Base-by-base conservation (phyloP, 2,888 invertebrate species). In the Diaperis boleti region DNA sequence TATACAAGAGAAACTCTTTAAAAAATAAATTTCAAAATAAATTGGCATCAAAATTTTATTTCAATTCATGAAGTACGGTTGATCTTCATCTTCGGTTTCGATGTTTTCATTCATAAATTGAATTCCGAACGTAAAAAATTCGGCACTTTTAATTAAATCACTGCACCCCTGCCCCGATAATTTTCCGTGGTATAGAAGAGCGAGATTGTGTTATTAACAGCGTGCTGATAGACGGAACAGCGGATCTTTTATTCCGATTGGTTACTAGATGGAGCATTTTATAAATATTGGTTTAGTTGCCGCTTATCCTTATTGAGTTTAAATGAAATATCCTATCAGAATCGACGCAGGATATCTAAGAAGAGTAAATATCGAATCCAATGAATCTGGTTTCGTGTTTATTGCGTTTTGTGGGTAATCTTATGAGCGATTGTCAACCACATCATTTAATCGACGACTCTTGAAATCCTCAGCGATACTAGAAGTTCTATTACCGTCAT, bases 221-320 rank as follows among this genome's bases (percentile, higher is more conserved):
- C 15, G 47, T 17, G 42, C 7, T 35, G 42, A 33, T 33, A 42
- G 44, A 33, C 42, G 55, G 33, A 56, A 33, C 31, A 41, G 15
- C 26, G 20, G 22, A 6, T 18, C 33, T 47, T 57, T 47, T 49
- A 47, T 45, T 47, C 44, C 11, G 22, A 54, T 41, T 60, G 42
- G 54, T 14, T 42, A 14, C 17, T 50, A 15, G 59, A 61, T 59
- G 35, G 55, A 55, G 64, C 45, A 61, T 64, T 63, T 65, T 62
- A 50, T 59, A 65, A 65, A 65, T 65, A 65, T 65, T 65, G 65
- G 62, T 65, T 65, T 59, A 62, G 62, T 61, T 61, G 65, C 59
- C 65, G 64, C 59, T 65, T 65, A 65, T 62, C 62, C 65, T 62
- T 62, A 65, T 65, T 62, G 62, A 61, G 65, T 62, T 65, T 65